phyloP scores from a whole-genome alignment of 2,113 vertebrate species.

The Aspidoscelis tigris region DNA sequence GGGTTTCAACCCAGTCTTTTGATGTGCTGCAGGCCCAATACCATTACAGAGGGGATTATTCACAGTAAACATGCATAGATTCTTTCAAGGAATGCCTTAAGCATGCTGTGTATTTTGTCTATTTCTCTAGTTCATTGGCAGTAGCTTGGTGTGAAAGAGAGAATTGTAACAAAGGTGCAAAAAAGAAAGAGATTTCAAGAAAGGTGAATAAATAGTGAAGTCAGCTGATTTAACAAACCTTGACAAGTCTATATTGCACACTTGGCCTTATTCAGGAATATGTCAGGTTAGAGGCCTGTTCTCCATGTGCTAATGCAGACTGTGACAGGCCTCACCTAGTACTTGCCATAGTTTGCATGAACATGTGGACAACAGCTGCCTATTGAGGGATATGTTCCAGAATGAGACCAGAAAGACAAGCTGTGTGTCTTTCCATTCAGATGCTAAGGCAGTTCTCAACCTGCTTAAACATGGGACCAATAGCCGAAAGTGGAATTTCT shows the following conservation, averaged over 20 bases:
- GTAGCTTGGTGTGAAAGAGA: not conserved
- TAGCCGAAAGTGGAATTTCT: not conserved
- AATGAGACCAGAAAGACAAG: too few species aligned
- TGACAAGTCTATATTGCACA: not conserved
- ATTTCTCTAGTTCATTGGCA: not conserved
- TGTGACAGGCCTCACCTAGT: too few species aligned
- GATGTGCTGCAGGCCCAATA: not conserved
- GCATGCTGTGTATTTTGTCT: not conserved
- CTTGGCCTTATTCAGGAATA: too few species aligned
- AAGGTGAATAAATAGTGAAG: not conserved
- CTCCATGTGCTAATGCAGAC: too few species aligned
- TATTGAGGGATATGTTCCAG: too few species aligned
- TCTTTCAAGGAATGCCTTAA: not conserved
- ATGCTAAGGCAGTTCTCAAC: not conserved
- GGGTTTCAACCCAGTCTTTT: not conserved
- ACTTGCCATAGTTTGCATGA: too few species aligned
- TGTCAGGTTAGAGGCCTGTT: too few species aligned
- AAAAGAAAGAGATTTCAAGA: not conserved
- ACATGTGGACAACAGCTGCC: too few species aligned
- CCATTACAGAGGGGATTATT: too few species aligned
- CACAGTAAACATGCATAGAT: not conserved
- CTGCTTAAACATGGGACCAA: not conserved
- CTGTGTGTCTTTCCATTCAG: too few species aligned
- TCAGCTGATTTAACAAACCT: not conserved
- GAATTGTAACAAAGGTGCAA: not conserved